Base-by-base conservation (phyloP, 2,113 vertebrate species). In the Cyanoramphus novaezelandiae region DNA sequence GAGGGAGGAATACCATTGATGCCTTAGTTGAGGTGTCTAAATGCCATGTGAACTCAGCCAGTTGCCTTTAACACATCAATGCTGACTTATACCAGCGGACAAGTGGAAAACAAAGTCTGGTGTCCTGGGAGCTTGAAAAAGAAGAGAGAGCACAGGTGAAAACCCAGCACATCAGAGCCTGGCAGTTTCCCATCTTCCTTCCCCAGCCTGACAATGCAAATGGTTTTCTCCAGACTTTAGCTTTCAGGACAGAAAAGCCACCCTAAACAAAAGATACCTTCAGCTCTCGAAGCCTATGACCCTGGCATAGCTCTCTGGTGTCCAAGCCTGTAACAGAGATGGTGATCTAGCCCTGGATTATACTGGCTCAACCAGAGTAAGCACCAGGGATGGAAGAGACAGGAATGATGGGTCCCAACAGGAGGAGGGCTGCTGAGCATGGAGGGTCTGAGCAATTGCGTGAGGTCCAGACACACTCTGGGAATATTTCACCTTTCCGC, bases 401-500 rank as follows among this genome's bases (percentile, higher is more conserved):
- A 55, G 35, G 90, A 96, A n/a, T 88, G 53, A 78, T 68, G 72
- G 17, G 28, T 74, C 37, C 72, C 70, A 70, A 39, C 17, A 27
- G 71, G 3, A 81, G 76, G 43, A 68, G 29, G 41, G 31, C 62
- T 83, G 68, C 72, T 70, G 83, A 29, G 5, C 12, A 62, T 76
- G 75, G 87, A 92, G 67, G 89, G 74, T 76, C 79, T 95, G 94
- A 69, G 53, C 46, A 62, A 67, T 15, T 50, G 44, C 17, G n/a
- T 33, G 64, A 83, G 82, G 70, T 47, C 82, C 88, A 64, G 79
- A 3, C 35, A 24, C 1, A 0, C 37, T 75, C 60, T 21, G 88
- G 76, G 83, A 57, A 90, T 94, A 86, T 86, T 92, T 94, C 80
- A 90, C 93, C 79, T 78, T 39, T 19, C 82, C 60, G 37, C 68